Conservation (phyloP, 2,797 vertebrate genomes). For the Pseudochirops corinnae region DNA sequence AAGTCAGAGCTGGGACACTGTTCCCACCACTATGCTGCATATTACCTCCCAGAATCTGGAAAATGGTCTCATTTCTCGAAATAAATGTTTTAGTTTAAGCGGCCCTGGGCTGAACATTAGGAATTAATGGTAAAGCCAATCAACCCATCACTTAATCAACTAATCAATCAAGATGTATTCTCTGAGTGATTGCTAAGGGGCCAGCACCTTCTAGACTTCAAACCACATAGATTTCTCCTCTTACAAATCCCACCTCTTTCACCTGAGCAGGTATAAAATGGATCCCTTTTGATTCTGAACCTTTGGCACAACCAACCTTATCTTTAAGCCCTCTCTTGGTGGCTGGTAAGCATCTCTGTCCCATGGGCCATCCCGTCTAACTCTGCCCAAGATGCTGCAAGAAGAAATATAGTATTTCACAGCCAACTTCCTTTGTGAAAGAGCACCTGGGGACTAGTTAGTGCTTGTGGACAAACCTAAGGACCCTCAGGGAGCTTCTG, state of each 20-base stretch:
- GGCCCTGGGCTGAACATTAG: neutral
- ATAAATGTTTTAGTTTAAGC: neutral
- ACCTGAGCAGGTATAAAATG: neutral
- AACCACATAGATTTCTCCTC: neutral
- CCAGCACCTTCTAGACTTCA: neutral
- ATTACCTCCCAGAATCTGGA: neutral
- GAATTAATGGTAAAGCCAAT: neutral
- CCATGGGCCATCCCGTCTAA: neutral
- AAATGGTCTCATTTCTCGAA: neutral
- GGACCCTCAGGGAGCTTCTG: neutral
- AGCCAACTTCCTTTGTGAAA: neutral
- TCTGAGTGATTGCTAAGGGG: neutral
- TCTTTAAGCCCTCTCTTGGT: neutral
- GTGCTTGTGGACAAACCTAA: neutral
- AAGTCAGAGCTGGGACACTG: neutral
- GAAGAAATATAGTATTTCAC: constrained; percentile 10
- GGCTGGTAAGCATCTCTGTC: neutral
- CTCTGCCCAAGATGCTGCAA: constrained; percentile 1
- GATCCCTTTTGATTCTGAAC: neutral
- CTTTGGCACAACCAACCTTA: neutral
- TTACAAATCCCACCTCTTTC: neutral
- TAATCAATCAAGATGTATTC: neutral
- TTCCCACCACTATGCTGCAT: neutral
- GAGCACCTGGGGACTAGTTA: constrained; percentile 18
- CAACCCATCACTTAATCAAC: neutral